These are phyloP conservation scores for Zaprionus africanus DNA, from an alignment of 1,140 invertebrate species.

Conservation along the genomic window DNA sequence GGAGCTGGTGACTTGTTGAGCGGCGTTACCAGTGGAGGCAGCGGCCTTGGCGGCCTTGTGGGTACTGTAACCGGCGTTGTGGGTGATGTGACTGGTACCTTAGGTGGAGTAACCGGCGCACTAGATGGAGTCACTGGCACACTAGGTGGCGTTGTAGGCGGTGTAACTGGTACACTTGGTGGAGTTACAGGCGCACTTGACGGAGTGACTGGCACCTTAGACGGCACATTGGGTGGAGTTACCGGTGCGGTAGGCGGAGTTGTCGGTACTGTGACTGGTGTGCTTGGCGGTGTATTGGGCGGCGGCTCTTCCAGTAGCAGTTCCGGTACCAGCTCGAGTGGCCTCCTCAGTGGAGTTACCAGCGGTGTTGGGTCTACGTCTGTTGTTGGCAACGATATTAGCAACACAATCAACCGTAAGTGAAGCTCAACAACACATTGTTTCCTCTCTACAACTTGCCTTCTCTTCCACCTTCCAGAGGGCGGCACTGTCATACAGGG, in stretches of 20 bases:
- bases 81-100: no score
- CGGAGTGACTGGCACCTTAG: not conserved
- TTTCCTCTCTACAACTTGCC: not conserved
- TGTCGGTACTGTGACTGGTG: no score
- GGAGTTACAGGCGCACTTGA: no score
- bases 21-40: no score
- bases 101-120: no score
- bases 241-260: no score
- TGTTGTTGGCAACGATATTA: not conserved
- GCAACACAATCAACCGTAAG: not conserved
- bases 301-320: not conserved
- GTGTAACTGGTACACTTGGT: no score
- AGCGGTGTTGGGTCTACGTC: not conserved
- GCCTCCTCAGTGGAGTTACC: not conserved
- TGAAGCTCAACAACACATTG: not conserved
- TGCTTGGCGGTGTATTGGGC: not conserved
- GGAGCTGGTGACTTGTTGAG: not conserved
- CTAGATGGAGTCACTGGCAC: no score
- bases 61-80: no score
- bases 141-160: no score
- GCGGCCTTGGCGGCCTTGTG: no score
- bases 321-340: not conserved
- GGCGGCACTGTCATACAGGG: not conserved
- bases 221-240: not conserved
- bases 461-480: not conserved